Evolutionary conservation across 2,888 invertebrate genomes (phyloP).

Genomic region (Stomorhina lunata): DNA sequence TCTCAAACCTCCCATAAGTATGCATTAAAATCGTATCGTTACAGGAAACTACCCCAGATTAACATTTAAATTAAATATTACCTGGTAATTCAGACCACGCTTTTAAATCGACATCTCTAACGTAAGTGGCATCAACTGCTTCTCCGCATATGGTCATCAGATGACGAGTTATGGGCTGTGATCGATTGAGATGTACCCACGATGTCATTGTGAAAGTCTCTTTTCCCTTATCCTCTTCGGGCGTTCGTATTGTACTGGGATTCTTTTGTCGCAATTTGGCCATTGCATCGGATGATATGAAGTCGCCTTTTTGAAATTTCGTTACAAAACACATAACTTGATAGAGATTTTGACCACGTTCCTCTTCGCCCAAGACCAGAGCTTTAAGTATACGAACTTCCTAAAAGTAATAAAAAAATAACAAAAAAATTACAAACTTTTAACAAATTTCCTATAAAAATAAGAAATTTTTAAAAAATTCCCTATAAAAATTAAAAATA

Average conservation of each 20-base stretch:
- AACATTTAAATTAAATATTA: constrained; percentile 80
- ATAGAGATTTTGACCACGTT: constrained; percentile 92
- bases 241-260: constrained; percentile 91
- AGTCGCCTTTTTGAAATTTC: constrained; percentile 94
- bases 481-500: too few species aligned
- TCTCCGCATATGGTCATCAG: constrained; percentile 88
- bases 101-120: constrained; percentile 88
- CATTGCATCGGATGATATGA: constrained; percentile 98
- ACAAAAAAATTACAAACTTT: background rate
- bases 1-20: background rate
- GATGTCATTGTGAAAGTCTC: constrained; percentile 92
- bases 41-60: background rate
- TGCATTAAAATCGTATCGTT: too few species aligned
- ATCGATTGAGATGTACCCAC: constrained; percentile 86
- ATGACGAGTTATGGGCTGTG: constrained; percentile 86
- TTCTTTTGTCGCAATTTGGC: constrained; percentile 95
- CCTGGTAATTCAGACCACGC: constrained; percentile 90
- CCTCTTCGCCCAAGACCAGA: constrained; percentile 94
- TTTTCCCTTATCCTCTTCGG: constrained; percentile 94
- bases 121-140: constrained; percentile 88
- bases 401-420: constrained; percentile 81
- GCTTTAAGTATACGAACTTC: constrained; percentile 96
- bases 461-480: too few species aligned
- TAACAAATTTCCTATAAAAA: too few species aligned
- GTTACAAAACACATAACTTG: constrained; percentile 95